Percentiles rank a stretch among this genome's conserved stretches.
Conservation (phyloP, 1,140 invertebrate genomes). For the Nasonia giraulti region DNA sequence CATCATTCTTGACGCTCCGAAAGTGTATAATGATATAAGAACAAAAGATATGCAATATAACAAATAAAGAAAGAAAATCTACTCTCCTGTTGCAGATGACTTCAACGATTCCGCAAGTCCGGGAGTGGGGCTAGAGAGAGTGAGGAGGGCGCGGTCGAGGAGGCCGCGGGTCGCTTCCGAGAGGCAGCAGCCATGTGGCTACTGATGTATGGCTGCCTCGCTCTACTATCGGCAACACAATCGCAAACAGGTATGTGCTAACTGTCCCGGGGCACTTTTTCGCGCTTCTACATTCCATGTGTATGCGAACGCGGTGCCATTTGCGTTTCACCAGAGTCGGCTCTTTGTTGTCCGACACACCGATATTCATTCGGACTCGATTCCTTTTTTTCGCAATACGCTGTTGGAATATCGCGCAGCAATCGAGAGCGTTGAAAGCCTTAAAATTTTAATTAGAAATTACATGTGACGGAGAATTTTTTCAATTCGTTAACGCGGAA, state of each 20-base stretch:
- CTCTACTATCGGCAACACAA: slow-evolving; percentile 66
- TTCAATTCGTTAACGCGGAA: no score
- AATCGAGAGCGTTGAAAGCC: no score
- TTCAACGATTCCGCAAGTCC: slow-evolving; percentile 61
- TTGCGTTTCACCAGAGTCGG: no score
- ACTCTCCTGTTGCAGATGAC: slow-evolving; percentile 65
- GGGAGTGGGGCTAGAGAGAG: slow-evolving; percentile 69
- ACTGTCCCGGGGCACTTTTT: slow-evolving; percentile 7
- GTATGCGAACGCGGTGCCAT: background rate
- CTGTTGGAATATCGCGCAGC: background rate
- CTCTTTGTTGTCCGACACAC: background rate
- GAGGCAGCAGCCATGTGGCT: slow-evolving; percentile 69
- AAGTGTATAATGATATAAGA: background rate
- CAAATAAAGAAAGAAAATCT: background rate
- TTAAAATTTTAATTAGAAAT: no score
- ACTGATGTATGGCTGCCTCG: slow-evolving; percentile 69
- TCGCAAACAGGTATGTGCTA: slow-evolving; percentile 65
- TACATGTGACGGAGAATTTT: no score
- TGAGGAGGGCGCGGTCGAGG: slow-evolving; percentile 56
- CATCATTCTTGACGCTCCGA: no score
- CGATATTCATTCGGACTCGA: background rate
- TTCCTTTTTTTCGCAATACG: background rate
- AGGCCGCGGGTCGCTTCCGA: background rate
- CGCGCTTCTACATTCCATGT: background rate
- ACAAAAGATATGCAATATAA: background rate